A percentile compares a stretch with the other conserved stretches of the same genome.
Conservation (phyloP, 2,888 invertebrate genomes). For the Pyrgus malvae region DNA sequence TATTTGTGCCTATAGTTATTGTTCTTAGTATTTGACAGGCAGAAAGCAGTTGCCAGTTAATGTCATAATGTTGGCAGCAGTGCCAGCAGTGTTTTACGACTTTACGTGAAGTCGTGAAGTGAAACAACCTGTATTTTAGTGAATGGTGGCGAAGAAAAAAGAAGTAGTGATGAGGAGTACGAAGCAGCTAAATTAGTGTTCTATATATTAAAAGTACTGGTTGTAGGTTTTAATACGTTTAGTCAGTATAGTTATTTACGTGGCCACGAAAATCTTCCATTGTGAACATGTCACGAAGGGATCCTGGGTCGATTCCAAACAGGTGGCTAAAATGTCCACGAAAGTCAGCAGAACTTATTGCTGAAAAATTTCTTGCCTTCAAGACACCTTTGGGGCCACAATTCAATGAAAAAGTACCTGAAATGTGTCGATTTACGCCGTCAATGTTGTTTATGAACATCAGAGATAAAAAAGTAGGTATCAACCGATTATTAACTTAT, state of each 20-base stretch:
- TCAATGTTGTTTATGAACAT: conserved; percentile 92
- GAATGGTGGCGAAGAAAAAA: conserved; percentile 8
- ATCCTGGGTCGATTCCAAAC: conserved; percentile 87
- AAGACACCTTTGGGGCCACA: conserved; percentile 94
- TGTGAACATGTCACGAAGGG: conserved; percentile 59
- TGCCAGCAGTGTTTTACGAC: too few relatives aligned
- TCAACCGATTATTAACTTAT: background rate
- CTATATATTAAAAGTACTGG: too few relatives aligned
- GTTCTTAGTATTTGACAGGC: too few relatives aligned
- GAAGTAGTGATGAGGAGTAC: conserved; percentile 24
- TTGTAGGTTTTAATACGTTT: too few relatives aligned
- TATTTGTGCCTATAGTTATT: too few relatives aligned
- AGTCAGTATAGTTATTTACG: conserved; percentile 16
- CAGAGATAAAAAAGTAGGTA: conserved; percentile 87
- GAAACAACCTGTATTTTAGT: background rate
- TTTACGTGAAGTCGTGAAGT: background rate
- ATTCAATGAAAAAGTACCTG: conserved; percentile 93
- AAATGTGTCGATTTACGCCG: conserved; percentile 91
- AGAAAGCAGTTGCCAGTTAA: too few relatives aligned
- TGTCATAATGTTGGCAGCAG: background rate
- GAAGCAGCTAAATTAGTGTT: too few relatives aligned
- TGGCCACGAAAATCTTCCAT: conserved; percentile 5
- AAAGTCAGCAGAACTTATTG: conserved; percentile 87
- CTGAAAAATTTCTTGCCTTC: conserved; percentile 94
- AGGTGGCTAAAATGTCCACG: conserved; percentile 95